Evolutionary conservation across 2,797 vertebrate genomes (phyloP).

Genomic region (Diglossa cyanea): DNA sequence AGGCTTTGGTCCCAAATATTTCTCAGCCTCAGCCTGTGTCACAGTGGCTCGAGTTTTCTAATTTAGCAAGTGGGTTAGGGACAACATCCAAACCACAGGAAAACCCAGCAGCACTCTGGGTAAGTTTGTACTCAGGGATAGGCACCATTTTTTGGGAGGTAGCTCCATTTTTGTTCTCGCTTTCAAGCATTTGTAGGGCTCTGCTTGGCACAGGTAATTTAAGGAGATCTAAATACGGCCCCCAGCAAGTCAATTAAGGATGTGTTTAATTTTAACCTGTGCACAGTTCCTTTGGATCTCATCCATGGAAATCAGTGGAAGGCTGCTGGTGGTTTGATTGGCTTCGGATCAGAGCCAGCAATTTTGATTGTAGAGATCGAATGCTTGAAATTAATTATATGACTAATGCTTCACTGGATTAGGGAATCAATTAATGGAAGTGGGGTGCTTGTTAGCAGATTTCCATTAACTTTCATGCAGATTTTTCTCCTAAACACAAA

Average conservation of each 20-base stretch:
- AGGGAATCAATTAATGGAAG: conserved; percentile 56
- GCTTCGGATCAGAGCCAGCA: conserved; percentile 56
- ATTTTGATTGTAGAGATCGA: conserved; percentile 61
- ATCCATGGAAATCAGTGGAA: conserved; percentile 55
- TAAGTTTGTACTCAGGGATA: neutral
- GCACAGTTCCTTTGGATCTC: conserved; percentile 39
- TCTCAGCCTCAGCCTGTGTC: neutral
- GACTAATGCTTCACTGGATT: conserved; percentile 56
- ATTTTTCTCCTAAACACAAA: neutral
- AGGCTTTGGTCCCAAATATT: neutral
- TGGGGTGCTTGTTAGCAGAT: conserved; percentile 44
- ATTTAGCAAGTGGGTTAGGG: neutral
- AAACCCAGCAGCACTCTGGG: accelerated
- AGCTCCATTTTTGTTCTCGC: neutral
- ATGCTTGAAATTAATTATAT: conserved; percentile 57
- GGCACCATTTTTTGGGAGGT: neutral
- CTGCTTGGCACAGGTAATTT: neutral
- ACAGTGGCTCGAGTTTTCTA: neutral
- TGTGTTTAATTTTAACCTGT: conserved; percentile 48
- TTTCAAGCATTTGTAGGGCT: neutral
- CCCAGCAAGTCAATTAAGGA: conserved; percentile 43
- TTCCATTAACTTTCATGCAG: conserved; percentile 44
- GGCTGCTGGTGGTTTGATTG: conserved; percentile 60
- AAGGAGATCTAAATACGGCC: conserved; percentile 27
- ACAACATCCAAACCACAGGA: neutral